Evolutionary conservation across 2,888 invertebrate species (phyloP).

Genomic region (Trimorus sp.): DNA sequence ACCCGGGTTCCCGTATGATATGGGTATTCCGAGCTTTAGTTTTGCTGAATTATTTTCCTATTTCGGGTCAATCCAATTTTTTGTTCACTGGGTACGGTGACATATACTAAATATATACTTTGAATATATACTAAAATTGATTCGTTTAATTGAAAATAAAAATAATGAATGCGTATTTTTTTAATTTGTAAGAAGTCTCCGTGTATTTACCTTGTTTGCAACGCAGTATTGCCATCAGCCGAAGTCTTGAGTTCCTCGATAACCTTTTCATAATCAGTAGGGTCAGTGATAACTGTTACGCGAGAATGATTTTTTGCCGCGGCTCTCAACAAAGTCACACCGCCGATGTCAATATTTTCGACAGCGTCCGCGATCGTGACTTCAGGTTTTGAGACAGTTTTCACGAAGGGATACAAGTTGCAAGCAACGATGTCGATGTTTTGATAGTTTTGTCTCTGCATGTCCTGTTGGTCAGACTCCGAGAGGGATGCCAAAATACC

Average conservation of each 20-base stretch:
- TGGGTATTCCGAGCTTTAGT: too few relatives aligned
- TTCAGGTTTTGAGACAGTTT: slow-evolving; percentile 91
- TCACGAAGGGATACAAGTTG: slow-evolving; percentile 97
- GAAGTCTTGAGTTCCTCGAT: slow-evolving; percentile 87
- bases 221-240: slow-evolving; percentile 86
- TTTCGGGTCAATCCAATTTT: too few relatives aligned
- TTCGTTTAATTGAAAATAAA: neutral
- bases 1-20: too few relatives aligned
- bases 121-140: too few relatives aligned
- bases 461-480: slow-evolving; percentile 90
- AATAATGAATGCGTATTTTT: neutral
- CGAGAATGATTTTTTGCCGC: slow-evolving; percentile 98
- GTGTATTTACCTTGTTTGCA: slow-evolving; percentile 84
- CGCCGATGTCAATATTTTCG: slow-evolving; percentile 98
- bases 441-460: slow-evolving; percentile 90
- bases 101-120: too few relatives aligned
- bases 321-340: slow-evolving; percentile 96
- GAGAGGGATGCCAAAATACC: slow-evolving; percentile 86
- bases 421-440: slow-evolving; percentile 95
- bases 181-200: too few relatives aligned
- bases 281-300: slow-evolving; percentile 97
- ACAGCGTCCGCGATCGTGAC: slow-evolving; percentile 94
- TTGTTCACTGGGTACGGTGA: too few relatives aligned
- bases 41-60: too few relatives aligned
- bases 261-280: slow-evolving; percentile 91